A percentile compares a stretch with the other conserved stretches of the same genome.
phyloP scores from a whole-genome alignment of 2,113 vertebrate genomes.

The Halcyon senegalensis region DNA sequence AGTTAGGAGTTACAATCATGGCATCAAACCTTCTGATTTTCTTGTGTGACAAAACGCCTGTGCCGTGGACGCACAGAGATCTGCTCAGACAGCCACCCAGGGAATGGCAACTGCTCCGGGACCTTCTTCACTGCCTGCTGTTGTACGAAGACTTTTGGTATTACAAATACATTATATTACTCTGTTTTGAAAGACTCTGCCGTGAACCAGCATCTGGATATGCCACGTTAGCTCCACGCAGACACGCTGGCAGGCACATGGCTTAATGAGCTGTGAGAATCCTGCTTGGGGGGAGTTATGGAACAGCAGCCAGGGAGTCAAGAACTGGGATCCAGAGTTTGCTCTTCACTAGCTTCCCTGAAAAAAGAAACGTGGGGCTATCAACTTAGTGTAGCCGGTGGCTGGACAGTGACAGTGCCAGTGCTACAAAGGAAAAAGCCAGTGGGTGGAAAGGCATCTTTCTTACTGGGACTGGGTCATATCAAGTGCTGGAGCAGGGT shows the following conservation, averaged over 20 bases:
- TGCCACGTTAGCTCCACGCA: not conserved
- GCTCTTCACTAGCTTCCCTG: not conserved
- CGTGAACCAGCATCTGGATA: not conserved
- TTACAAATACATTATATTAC: accelerated
- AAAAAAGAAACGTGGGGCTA: not conserved
- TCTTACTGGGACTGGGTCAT: not conserved
- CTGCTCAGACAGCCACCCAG: not conserved
- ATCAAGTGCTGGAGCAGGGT: not conserved
- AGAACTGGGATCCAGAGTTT: not conserved
- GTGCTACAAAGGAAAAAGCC: not conserved
- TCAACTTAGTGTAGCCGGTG: not conserved
- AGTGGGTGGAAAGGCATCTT: not conserved
- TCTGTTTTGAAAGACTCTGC: not conserved
- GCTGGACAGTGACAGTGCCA: not conserved
- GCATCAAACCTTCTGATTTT: not conserved
- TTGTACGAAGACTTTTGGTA: not conserved
- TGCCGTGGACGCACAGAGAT: not conserved
- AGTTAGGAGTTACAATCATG: not conserved
- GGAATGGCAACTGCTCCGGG: not conserved
- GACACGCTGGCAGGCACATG: accelerated
- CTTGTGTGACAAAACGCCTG: not conserved
- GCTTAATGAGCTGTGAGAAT: not conserved
- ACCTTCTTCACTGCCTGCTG: not conserved
- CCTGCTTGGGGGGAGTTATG: not conserved
- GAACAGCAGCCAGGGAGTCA: not conserved